Evolutionary conservation across 2,797 vertebrate genomes (phyloP), one percentile per base, ranked within the genome.

Genomic region (Podarcis lilfordi): DNA sequence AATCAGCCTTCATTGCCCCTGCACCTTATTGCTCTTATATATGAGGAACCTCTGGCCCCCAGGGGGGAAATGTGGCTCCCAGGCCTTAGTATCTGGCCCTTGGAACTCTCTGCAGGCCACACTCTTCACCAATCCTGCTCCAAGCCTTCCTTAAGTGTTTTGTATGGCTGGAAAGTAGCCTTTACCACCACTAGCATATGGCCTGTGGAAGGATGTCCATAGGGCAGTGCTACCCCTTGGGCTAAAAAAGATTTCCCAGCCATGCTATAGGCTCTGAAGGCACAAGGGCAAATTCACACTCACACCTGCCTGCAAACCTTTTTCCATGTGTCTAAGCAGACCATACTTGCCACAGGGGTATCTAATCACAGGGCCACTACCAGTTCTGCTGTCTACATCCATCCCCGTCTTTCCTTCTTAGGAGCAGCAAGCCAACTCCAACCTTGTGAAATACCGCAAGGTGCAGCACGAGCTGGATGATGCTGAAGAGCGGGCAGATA

Each of bases 391-490:
- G 45, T 68, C 13, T 86, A 43, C 32, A 86, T 68, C 8, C 72
- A 68, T 68, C 40, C 74, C 27, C 10, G 32, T 40, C 50, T 25
- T 76, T 80, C 29, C 29, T 27, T 86, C 91, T 82, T 90, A 99
- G 98, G 99, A 99, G 91, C 98, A 97, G 88, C 98, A 98, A 93
- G 97, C 98, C 59, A 99, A 97, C 96, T 96, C 97, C 94, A 98
- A 98, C 96, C 91, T 99, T 94, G 96, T 97, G 66, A 99, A 98
- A 96, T 98, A 96, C 93, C 97, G 98, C 94, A 99, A 99, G 95
- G 95, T 98, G 76, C 98, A 99, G 96, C 98, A 99, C 0, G 98
- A 98, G 93, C 94, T 99, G n/a, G 98, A 99, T 0, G 98, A 99
- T 0, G 98, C 98, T 0, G 98, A 98, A 92, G 98, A 99, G 55